Evolutionary conservation across 1,140 invertebrate genomes (phyloP).

Genomic region (Diplogasteroides magnus): DNA sequence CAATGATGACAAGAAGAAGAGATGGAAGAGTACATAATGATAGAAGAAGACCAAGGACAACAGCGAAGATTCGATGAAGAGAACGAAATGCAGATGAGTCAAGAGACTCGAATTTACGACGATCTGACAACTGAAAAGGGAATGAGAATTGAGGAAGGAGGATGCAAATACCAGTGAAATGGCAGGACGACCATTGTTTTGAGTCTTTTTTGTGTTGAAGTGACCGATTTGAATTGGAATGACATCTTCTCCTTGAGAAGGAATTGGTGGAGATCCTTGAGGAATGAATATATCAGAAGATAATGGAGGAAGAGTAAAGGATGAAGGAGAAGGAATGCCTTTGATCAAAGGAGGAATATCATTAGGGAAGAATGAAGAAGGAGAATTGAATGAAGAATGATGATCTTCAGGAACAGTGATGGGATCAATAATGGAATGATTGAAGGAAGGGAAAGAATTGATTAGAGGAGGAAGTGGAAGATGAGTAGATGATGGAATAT

Average conservation of each 20-base stretch:
- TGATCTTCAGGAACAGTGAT: no score
- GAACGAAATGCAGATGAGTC: background rate
- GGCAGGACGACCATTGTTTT: background rate
- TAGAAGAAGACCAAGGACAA: background rate
- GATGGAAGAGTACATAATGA: background rate
- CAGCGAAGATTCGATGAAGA: background rate
- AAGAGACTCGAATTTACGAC: background rate
- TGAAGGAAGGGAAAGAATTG: background rate
- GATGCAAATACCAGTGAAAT: background rate
- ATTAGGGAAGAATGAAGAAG: background rate
- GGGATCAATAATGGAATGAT: no score
- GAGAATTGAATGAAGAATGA: background rate
- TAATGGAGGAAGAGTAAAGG: background rate
- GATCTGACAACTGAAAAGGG: background rate
- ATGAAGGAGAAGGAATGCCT: background rate
- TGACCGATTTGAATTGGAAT: background rate
- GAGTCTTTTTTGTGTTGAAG: background rate
- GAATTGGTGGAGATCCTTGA: background rate
- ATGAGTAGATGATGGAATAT: background rate
- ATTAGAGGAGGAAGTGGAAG: background rate
- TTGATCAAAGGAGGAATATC: no score
- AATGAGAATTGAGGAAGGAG: background rate
- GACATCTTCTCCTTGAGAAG: background rate
- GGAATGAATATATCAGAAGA: no score
- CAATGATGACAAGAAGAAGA: background rate